phyloP scores from a whole-genome alignment of 64 coral and sea anemone genomes.

The Acropora yongei region DNA sequence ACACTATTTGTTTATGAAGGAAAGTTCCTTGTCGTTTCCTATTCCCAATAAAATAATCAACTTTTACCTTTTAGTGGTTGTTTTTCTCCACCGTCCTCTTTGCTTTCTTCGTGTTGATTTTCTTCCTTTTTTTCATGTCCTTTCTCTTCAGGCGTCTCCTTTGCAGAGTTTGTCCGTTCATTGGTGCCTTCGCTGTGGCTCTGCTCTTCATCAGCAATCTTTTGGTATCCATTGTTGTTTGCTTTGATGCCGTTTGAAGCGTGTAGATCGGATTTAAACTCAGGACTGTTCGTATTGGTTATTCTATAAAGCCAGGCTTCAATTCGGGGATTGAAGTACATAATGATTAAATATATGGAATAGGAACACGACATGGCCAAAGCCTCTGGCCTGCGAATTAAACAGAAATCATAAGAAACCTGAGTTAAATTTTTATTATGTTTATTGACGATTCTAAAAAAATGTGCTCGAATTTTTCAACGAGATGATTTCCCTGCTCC shows the following conservation, averaged over 20 bases:
- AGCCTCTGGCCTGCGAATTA: constrained; percentile 69
- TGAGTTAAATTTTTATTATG: neutral
- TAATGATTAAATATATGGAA: constrained; percentile 64
- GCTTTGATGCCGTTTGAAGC: constrained; percentile 36
- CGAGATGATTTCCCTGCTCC: too few species aligned
- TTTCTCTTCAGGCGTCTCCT: neutral
- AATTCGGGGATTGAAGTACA: constrained; percentile 79
- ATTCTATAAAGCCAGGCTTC: constrained; percentile 63
- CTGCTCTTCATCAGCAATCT: constrained; percentile 18
- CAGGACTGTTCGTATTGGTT: constrained; percentile 54
- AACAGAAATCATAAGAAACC: neutral
- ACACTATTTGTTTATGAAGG: too few species aligned
- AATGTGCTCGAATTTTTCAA: too few species aligned
- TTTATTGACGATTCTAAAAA: too few species aligned
- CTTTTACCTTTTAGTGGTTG: neutral
- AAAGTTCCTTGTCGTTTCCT: too few species aligned
- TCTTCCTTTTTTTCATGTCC: neutral
- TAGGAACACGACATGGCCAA: constrained; percentile 68
- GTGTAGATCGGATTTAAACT: constrained; percentile 71
- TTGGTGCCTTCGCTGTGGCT: neutral
- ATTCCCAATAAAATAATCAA: neutral
- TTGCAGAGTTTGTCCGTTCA: constrained; percentile 5
- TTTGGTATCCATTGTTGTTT: neutral
- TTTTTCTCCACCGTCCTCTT: constrained; percentile 7
- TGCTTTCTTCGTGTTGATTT: constrained; percentile 13